Evolutionary conservation across 2,113 vertebrate genomes (phyloP).

Genomic region (Mustela nigripes): DNA sequence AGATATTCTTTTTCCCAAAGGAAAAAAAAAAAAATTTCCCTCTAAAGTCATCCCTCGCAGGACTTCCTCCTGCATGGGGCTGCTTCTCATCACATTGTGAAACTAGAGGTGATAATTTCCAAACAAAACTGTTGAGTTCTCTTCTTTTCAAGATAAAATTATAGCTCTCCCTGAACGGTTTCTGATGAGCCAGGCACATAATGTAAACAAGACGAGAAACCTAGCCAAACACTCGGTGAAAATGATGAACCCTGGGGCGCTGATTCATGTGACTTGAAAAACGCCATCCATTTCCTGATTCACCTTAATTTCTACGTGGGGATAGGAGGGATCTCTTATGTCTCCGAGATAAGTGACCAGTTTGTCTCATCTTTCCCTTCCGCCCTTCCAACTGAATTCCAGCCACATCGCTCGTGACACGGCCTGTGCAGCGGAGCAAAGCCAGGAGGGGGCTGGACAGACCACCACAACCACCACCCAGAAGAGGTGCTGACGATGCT

Average conservation of each 20-base stretch:
- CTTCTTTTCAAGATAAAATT: neutral
- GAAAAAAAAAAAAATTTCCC: neutral
- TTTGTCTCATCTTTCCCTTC: conserved; percentile 73
- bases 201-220: neutral
- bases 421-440: conserved; percentile 50
- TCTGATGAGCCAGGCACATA: neutral
- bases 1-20: neutral
- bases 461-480: neutral
- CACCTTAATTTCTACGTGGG: conserved; percentile 79
- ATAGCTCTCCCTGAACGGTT: neutral
- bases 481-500: neutral
- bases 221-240: conserved; percentile 82
- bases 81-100: neutral
- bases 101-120: neutral
- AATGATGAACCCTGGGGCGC: conserved; percentile 88
- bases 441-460: neutral
- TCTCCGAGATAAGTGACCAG: conserved; percentile 46
- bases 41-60: neutral
- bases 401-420: neutral
- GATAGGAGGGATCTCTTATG: accelerated
- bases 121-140: neutral
- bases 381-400: conserved; percentile 54
- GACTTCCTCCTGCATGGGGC: neutral
- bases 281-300: conserved; percentile 93
- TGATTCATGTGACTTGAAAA: conserved; percentile 89